Evolutionary conservation across 2,797 vertebrate genomes (phyloP).

Genomic region (Phoeniculus purpureus): DNA sequence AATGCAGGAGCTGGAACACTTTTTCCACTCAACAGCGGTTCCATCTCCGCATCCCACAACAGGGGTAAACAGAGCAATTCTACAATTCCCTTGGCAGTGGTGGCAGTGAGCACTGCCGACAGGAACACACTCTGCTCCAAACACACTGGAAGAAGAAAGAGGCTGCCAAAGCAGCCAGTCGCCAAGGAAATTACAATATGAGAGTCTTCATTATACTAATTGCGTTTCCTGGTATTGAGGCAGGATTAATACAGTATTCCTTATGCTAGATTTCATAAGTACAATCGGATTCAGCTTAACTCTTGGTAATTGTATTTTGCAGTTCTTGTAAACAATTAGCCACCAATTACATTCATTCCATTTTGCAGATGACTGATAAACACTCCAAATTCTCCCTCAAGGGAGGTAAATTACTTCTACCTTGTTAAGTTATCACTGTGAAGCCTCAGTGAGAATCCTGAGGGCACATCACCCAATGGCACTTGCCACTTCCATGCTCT

Average conservation of each 20-base stretch:
- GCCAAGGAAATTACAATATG: conserved; percentile 53
- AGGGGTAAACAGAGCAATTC: conserved; percentile 20
- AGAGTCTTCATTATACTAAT: conserved; percentile 63
- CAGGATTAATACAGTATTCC: conserved; percentile 57
- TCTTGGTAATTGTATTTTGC: conserved; percentile 44
- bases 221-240: conserved; percentile 39
- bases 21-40: background rate
- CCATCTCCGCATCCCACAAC: background rate
- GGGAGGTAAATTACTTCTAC: conserved; percentile 49
- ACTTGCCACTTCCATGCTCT: background rate
- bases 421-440: conserved; percentile 10
- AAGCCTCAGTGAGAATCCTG: background rate
- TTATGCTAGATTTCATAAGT: conserved; percentile 58
- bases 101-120: background rate
- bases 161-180: conserved; percentile 6
- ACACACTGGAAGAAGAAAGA: background rate
- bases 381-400: conserved; percentile 33
- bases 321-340: conserved; percentile 67
- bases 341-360: conserved; percentile 58
- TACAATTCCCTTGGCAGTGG: conserved; percentile 6
- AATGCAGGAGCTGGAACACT: background rate
- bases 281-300: conserved; percentile 59
- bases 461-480: background rate
- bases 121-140: background rate
- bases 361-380: conserved; percentile 56